A percentile compares a stretch with the other conserved stretches of the same genome.
Conservation (phyloP, 2,888 invertebrate species). For the Cryptus armator region DNA sequence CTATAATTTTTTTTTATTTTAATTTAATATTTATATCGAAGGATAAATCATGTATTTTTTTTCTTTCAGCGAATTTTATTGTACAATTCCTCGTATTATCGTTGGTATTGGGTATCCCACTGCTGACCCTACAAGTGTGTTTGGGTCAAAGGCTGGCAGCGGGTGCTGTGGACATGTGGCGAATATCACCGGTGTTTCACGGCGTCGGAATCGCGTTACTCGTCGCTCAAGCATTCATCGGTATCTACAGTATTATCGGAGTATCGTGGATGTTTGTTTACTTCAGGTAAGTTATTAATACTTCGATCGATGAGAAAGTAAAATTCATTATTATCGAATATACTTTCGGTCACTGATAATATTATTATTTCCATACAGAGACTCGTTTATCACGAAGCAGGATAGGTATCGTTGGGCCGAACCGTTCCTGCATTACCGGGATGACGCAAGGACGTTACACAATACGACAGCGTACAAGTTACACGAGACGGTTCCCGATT, state of each 20-base stretch:
- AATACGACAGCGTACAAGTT: slow-evolving; percentile 86
- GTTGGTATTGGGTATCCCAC: slow-evolving; percentile 92
- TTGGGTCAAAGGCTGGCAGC: slow-evolving; percentile 94
- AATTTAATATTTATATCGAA: too few species aligned
- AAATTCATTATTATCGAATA: slow-evolving; percentile 6
- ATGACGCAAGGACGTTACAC: slow-evolving; percentile 85
- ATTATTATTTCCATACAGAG: slow-evolving; percentile 83
- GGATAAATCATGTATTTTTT: slow-evolving; percentile 55
- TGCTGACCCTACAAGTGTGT: slow-evolving; percentile 94
- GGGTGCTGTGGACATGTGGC: slow-evolving; percentile 97
- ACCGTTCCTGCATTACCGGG: slow-evolving; percentile 89
- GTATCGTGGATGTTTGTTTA: slow-evolving; percentile 97
- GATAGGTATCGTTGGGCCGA: slow-evolving; percentile 94
- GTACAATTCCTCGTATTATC: slow-evolving; percentile 95
- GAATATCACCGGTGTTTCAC: slow-evolving; percentile 95
- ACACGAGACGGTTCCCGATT: slow-evolving; percentile 93
- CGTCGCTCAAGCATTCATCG: slow-evolving; percentile 92
- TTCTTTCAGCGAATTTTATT: slow-evolving; percentile 91
- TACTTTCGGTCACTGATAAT: not conserved
- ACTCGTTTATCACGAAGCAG: slow-evolving; percentile 93
- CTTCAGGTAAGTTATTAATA: slow-evolving; percentile 85
- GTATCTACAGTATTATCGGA: slow-evolving; percentile 94
- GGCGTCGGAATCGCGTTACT: slow-evolving; percentile 95
- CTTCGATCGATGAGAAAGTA: not conserved
- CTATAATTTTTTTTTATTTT: too few species aligned